Conservation (phyloP, 2,888 invertebrate species). For the Andrena haemorrhoa region DNA sequence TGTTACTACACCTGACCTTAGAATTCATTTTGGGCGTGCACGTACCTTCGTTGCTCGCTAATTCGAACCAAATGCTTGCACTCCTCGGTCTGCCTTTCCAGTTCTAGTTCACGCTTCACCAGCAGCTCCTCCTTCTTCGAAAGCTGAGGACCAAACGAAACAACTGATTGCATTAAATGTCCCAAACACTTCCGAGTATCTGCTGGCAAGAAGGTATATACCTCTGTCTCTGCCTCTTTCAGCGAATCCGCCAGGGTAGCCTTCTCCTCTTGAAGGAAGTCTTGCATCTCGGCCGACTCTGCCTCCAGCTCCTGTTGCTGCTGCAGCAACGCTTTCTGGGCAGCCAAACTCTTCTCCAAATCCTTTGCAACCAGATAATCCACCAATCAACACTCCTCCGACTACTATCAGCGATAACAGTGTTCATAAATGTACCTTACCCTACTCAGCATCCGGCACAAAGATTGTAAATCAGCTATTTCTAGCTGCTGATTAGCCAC, state of each 20-base stretch:
- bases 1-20: too few species aligned
- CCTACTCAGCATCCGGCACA: constrained; percentile 90
- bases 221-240: constrained; percentile 91
- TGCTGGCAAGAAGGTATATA: constrained; percentile 68
- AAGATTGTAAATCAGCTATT: constrained; percentile 89
- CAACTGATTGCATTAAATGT: not conserved
- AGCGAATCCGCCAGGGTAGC: constrained; percentile 92
- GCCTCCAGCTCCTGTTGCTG: constrained; percentile 92
- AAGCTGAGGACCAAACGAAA: constrained; percentile 69
- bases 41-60: constrained; percentile 92
- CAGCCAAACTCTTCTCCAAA: constrained; percentile 89
- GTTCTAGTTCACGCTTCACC: constrained; percentile 86
- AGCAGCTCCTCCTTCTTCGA: constrained; percentile 82
- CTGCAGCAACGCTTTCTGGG: constrained; percentile 89
- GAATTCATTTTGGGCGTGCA: not conserved
- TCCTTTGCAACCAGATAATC: constrained; percentile 85
- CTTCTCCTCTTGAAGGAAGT: constrained; percentile 95
- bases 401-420: too few species aligned
- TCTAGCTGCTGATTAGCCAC: constrained; percentile 91
- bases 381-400: not conserved
- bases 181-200: too few species aligned
- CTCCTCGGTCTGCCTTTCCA: constrained; percentile 90
- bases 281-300: constrained; percentile 93
- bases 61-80: constrained; percentile 92
- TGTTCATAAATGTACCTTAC: constrained; percentile 84